A percentile compares a stretch with the other conserved stretches of the same genome.
These are phyloP conservation scores for Sebastes itinus DNA, from an alignment of 2,797 vertebrate species.

Conservation along the genomic window DNA sequence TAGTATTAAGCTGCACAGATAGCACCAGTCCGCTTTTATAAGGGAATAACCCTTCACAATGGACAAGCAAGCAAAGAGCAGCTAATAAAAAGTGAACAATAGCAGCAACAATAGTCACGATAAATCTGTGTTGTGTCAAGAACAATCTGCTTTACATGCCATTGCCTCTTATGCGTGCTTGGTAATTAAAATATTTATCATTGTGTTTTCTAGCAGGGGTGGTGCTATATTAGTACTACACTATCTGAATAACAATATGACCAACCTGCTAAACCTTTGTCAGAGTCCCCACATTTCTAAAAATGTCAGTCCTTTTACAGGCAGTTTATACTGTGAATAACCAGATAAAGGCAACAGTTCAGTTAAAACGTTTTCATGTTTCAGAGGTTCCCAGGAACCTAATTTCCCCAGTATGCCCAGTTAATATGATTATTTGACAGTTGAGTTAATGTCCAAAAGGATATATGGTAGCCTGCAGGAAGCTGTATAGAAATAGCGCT, in stretches of 20 bases:
- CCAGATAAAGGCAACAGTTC: constrained; percentile 1
- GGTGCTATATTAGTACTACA: constrained; percentile 27
- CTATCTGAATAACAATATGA: constrained; percentile 12
- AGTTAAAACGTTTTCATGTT: constrained; percentile 1
- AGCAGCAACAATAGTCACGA: constrained; percentile 30
- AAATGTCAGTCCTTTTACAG: neutral
- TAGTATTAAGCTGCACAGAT: constrained; percentile 27
- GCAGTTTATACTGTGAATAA: neutral
- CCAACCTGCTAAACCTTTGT: neutral
- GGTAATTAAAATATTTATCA: constrained; percentile 58
- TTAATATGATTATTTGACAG: constrained; percentile 12
- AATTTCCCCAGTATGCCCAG: constrained; percentile 15
- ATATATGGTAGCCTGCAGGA: neutral
- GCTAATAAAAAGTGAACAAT: constrained; percentile 52
- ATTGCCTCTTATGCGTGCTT: constrained; percentile 19
- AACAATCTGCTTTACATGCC: constrained; percentile 41
- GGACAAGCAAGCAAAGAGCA: constrained; percentile 19
- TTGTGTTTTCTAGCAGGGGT: constrained; percentile 19
- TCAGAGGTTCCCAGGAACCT: neutral
- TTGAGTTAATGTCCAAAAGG: constrained; percentile 1
- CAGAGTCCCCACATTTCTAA: neutral
- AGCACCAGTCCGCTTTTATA: constrained; percentile 21
- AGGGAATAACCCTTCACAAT: constrained; percentile 19
- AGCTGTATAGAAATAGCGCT: neutral
- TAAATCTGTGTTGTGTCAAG: constrained; percentile 50